phyloP scores from a whole-genome alignment of 2,888 invertebrate genomes.

The Phyllotreta striolata region DNA sequence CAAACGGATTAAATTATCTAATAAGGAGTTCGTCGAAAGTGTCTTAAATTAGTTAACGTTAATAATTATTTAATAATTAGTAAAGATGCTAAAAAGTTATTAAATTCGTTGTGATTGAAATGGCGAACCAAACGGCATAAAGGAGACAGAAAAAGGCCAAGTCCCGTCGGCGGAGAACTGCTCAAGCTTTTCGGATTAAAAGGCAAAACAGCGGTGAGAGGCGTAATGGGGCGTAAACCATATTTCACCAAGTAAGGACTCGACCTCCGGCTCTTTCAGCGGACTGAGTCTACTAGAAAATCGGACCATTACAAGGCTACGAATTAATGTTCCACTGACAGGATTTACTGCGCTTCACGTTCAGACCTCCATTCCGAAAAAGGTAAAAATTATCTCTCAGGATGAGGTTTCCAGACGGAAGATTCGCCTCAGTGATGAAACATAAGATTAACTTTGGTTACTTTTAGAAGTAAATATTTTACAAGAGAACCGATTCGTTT shows the following conservation, averaged over 20 bases:
- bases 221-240: constrained; percentile 53
- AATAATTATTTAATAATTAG: too few species aligned
- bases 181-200: constrained; percentile 41
- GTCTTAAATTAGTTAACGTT: too few species aligned
- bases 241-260: constrained; percentile 47
- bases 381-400: constrained; percentile 15
- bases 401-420: constrained; percentile 7
- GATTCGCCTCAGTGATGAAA: background rate
- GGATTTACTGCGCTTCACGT: constrained; percentile 31
- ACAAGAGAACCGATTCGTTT: too few species aligned
- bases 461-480: background rate
- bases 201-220: constrained; percentile 51
- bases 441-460: background rate
- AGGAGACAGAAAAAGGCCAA: constrained; percentile 11
- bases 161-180: constrained; percentile 25
- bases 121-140: constrained; percentile 11
- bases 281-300: constrained; percentile 45
- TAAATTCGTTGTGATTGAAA: background rate
- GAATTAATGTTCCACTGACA: constrained; percentile 40
- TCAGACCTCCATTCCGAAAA: constrained; percentile 19
- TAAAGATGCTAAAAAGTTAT: too few species aligned
- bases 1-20: too few species aligned
- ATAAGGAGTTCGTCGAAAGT: too few species aligned
- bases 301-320: constrained; percentile 43
- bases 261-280: constrained; percentile 43